Evolutionary conservation across 2,797 vertebrate species (phyloP).

Genomic region (Eupleurogrammus muticus): DNA sequence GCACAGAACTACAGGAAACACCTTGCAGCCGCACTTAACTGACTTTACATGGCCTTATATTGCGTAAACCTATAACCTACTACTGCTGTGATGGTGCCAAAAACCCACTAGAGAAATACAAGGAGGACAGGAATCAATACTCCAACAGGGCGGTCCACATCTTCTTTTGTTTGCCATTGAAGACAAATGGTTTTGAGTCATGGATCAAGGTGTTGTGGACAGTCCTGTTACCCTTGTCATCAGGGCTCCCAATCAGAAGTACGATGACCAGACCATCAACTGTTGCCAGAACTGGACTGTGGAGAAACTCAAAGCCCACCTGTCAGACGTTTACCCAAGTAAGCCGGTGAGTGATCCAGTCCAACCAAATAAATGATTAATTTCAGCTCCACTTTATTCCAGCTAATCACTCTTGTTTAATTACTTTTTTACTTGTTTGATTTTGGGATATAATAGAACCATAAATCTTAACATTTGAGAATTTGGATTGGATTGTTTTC

Average conservation of each 20-base stretch:
- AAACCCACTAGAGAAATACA: background rate
- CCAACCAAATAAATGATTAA: too few relatives aligned
- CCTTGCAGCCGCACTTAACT: constrained; percentile 1
- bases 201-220: constrained; percentile 88
- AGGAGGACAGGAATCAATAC: background rate
- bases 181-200: constrained; percentile 74
- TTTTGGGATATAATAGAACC: too few relatives aligned
- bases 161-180: constrained; percentile 2
- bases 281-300: constrained; percentile 95
- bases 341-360: constrained; percentile 88
- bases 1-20: background rate
- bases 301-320: constrained; percentile 91
- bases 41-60: background rate
- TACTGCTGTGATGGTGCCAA: constrained; percentile 1
- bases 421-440: too few relatives aligned
- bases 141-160: constrained; percentile 1
- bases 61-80: background rate
- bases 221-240: constrained; percentile 92
- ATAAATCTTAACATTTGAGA: too few relatives aligned
- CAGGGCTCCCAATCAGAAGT: constrained; percentile 96
- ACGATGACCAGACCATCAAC: constrained; percentile 93
- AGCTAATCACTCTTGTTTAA: too few relatives aligned
- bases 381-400: too few relatives aligned
- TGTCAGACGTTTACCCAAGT: constrained; percentile 93
- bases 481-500: too few relatives aligned